These are phyloP conservation scores for Harpegnathos saltator DNA, from an alignment of 1,140 invertebrate genomes.

Conservation along the genomic window DNA sequence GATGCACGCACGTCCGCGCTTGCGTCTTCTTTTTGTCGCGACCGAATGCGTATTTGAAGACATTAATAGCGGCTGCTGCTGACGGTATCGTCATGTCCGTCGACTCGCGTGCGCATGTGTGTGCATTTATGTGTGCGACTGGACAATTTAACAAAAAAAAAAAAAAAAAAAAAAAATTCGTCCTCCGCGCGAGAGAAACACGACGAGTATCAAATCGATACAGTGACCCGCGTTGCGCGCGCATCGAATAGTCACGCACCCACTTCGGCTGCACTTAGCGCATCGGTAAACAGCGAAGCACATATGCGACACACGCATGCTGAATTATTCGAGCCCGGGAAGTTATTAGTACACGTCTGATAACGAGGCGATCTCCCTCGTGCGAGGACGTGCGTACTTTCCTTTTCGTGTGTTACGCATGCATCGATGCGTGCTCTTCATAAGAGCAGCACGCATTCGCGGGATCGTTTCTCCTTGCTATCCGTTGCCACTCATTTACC, in stretches of 20 bases:
- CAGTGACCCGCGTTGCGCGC: slow-evolving; percentile 71
- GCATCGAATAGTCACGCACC: slow-evolving; percentile 68
- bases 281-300: slow-evolving; percentile 71
- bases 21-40: background rate
- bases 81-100: background rate
- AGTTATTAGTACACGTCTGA: slow-evolving; percentile 46
- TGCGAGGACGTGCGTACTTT: background rate
- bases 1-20: background rate
- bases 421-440: background rate
- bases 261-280: slow-evolving; percentile 61
- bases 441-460: background rate
- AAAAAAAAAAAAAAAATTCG: slow-evolving; percentile 56
- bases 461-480: background rate
- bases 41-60: slow-evolving; percentile 16
- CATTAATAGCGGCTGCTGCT: slow-evolving; percentile 38
- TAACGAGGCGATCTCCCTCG: slow-evolving; percentile 46
- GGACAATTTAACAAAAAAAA: slow-evolving; percentile 54
- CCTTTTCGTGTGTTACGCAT: slow-evolving; percentile 14
- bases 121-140: background rate
- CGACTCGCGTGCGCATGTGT: background rate
- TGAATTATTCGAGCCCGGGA: slow-evolving; percentile 47
- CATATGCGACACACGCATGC: background rate
- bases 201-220: slow-evolving; percentile 79
- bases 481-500: background rate
- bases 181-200: slow-evolving; percentile 68